Conservation (phyloP, 2,888 invertebrate species). For the Troglohyphantes excavatus region DNA sequence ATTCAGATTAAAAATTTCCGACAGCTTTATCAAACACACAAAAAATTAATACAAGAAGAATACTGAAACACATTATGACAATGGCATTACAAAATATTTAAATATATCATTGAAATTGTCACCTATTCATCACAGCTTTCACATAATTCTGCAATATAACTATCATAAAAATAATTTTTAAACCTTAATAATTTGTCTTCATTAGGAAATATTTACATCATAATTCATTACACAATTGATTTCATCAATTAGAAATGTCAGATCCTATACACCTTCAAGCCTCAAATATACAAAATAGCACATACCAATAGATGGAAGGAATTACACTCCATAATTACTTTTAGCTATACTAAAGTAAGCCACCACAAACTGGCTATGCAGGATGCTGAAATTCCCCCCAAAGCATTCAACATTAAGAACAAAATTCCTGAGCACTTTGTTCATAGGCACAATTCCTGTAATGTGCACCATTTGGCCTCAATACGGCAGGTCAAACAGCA, state of each 20-base stretch:
- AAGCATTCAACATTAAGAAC: background rate
- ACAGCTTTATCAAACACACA: too few relatives aligned
- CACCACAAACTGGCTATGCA: background rate
- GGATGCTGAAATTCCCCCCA: background rate
- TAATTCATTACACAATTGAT: background rate
- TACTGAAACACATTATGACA: background rate
- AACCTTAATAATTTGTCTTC: constrained; percentile 3
- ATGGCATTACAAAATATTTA: constrained; percentile 9
- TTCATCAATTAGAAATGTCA: constrained; percentile 3
- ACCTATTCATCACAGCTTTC: constrained; percentile 12
- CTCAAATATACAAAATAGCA: constrained; percentile 38
- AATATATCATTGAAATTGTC: background rate
- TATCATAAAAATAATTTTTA: constrained; percentile 33
- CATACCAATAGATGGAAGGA: too few relatives aligned
- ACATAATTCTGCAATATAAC: background rate
- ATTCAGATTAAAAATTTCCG: too few relatives aligned
- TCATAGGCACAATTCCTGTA: constrained; percentile 22
- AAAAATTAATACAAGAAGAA: too few relatives aligned
- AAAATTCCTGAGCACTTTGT: constrained; percentile 51
- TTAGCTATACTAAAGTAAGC: too few relatives aligned
- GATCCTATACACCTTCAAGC: constrained; percentile 25
- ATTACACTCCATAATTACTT: too few relatives aligned
- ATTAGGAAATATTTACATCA: constrained; percentile 40
- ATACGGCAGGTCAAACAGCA: constrained; percentile 61
- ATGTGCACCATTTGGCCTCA: background rate